A percentile compares a stretch with the other conserved stretches of the same genome.
These are phyloP conservation scores for Ecdyonurus torrentis DNA, from an alignment of 2,888 invertebrate genomes.

Conservation along the genomic window DNA sequence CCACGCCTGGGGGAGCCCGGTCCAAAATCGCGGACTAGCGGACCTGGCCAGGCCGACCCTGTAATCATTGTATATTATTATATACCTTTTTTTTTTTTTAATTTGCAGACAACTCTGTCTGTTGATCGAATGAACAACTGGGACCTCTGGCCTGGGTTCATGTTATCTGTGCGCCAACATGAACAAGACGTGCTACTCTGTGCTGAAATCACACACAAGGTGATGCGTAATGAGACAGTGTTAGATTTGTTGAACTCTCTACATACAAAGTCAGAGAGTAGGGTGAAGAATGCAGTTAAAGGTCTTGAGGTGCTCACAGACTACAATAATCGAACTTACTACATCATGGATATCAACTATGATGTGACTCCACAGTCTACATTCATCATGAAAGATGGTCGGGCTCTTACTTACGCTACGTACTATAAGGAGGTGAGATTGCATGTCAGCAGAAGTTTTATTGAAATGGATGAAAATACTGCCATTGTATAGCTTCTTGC, in stretches of 20 bases:
- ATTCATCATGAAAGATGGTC: slow-evolving; percentile 40
- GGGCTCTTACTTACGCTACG: slow-evolving; percentile 35
- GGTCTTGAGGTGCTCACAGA: slow-evolving; percentile 51
- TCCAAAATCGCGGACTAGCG: no score
- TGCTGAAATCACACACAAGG: slow-evolving; percentile 66
- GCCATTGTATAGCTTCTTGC: no score
- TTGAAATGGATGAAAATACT: no score
- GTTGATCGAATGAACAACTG: slow-evolving; percentile 13
- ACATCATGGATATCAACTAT: slow-evolving; percentile 59
- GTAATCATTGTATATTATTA: no score
- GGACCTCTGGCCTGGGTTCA: slow-evolving; percentile 41
- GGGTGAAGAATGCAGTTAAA: slow-evolving; percentile 18
- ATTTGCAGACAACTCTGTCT: background rate
- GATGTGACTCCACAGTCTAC: slow-evolving; percentile 35
- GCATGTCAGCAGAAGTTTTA: no score
- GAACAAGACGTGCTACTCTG: slow-evolving; percentile 60
- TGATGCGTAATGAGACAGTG: slow-evolving; percentile 60
- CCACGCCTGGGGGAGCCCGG: no score
- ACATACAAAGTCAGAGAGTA: background rate
- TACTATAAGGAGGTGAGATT: slow-evolving; percentile 42
- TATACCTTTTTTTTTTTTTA: no score
- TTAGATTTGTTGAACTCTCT: slow-evolving; percentile 34
- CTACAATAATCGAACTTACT: slow-evolving; percentile 59
- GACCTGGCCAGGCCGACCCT: no score
- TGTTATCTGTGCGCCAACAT: slow-evolving; percentile 56